These are phyloP conservation scores for Yponomeuta plumbellus DNA, from an alignment of 2,888 invertebrate species.

Conservation along the genomic window DNA sequence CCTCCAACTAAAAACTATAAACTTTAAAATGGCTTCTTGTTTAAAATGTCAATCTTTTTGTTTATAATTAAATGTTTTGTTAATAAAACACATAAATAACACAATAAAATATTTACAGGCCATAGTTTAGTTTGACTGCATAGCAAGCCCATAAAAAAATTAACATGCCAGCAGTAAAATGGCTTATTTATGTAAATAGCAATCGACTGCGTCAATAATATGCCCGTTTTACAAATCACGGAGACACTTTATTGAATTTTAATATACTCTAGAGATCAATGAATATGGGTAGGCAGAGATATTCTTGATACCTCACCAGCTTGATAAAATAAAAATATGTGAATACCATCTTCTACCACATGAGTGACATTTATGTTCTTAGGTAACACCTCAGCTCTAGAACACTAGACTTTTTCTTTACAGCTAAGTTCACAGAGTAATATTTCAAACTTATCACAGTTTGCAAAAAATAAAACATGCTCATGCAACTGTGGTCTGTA, in stretches of 20 bases:
- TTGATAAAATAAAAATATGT: too few species aligned
- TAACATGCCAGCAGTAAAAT: constrained; percentile 21
- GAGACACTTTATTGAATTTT: constrained; percentile 21
- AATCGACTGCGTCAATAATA: constrained; percentile 5
- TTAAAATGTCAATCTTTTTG: too few species aligned
- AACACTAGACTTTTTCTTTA: too few species aligned
- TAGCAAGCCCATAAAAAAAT: constrained; percentile 14
- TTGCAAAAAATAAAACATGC: too few species aligned
- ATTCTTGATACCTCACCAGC: background rate
- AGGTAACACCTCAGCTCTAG: too few species aligned
- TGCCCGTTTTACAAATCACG: constrained; percentile 11
- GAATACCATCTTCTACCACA: too few species aligned
- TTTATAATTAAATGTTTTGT: background rate
- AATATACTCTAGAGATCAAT: background rate
- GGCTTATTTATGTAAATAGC: constrained; percentile 22
- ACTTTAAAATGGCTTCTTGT: too few species aligned
- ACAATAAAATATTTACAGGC: background rate
- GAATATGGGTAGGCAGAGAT: background rate
- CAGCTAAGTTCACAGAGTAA: too few species aligned
- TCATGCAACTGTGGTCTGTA: too few species aligned
- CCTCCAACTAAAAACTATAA: too few species aligned
- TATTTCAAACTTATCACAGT: too few species aligned
- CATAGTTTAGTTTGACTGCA: background rate
- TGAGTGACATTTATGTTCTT: too few species aligned
- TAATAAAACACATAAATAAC: background rate